These are phyloP conservation scores for Drosophila nannoptera DNA, from an alignment of 1,140 invertebrate genomes.

Conservation along the genomic window DNA sequence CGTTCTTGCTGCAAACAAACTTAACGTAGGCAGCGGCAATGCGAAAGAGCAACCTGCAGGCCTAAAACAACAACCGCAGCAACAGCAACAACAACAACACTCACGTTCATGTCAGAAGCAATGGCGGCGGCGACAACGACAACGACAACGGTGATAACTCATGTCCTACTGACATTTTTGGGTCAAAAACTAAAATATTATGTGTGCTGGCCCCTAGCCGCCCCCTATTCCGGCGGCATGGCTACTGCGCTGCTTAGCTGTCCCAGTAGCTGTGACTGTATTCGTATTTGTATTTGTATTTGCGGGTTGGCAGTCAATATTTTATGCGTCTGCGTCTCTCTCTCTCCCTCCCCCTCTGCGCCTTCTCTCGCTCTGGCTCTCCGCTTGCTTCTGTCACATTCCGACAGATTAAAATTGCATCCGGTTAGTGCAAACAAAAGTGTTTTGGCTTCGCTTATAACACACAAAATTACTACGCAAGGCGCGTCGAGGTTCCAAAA, in stretches of 20 bases:
- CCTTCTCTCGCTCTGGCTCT: not conserved
- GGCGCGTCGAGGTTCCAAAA: slow-evolving; percentile 24
- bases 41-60: slow-evolving; percentile 72
- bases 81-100: slow-evolving; percentile 53
- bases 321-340: slow-evolving; percentile 39
- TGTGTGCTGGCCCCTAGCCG: slow-evolving; percentile 40
- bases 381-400: slow-evolving; percentile 44
- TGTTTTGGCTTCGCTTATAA: slow-evolving; percentile 61
- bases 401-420: slow-evolving; percentile 76
- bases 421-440: slow-evolving; percentile 68
- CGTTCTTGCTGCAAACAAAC: slow-evolving; percentile 58
- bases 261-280: slow-evolving; percentile 11
- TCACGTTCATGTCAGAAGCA: slow-evolving; percentile 55
- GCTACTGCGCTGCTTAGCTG: slow-evolving; percentile 1
- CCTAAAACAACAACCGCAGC: slow-evolving; percentile 60
- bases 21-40: slow-evolving; percentile 57
- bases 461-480: slow-evolving; percentile 54
- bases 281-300: slow-evolving; percentile 41
- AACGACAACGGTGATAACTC: slow-evolving; percentile 66
- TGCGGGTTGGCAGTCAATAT: slow-evolving; percentile 70
- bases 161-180: slow-evolving; percentile 77
- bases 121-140: slow-evolving; percentile 38
- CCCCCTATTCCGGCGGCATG: not conserved
- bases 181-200: slow-evolving; percentile 78
- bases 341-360: slow-evolving; percentile 19